Conservation (phyloP, 2,113 vertebrate species). For the Xenopus laevis region DNA sequence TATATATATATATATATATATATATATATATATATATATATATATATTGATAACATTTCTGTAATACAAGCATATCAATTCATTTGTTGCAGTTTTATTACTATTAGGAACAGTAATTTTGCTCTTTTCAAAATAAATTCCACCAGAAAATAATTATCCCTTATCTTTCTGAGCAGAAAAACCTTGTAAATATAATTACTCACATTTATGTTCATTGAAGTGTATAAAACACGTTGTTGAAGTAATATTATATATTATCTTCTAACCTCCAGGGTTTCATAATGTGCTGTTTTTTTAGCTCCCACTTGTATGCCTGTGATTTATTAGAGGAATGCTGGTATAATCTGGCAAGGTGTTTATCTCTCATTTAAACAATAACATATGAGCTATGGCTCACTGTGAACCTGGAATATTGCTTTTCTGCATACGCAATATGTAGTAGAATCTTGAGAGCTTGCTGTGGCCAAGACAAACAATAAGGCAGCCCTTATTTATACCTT, state of each 20-base stretch:
- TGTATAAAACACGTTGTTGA: slow-evolving; percentile 57
- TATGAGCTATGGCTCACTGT: too few species aligned
- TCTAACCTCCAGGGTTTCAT: slow-evolving; percentile 57
- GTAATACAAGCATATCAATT: slow-evolving; percentile 58
- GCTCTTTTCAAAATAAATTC: slow-evolving; percentile 52
- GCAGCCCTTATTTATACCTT: too few species aligned
- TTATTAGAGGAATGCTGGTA: slow-evolving; percentile 35
- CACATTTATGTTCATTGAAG: slow-evolving; percentile 58
- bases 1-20: too few species aligned
- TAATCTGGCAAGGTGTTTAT: not conserved
- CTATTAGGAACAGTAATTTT: slow-evolving; percentile 58
- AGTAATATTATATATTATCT: slow-evolving; percentile 65
- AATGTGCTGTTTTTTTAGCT: slow-evolving; percentile 48
- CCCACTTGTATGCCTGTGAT: slow-evolving; percentile 35
- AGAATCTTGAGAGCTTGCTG: too few species aligned
- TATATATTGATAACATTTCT: slow-evolving; percentile 33
- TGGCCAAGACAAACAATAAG: too few species aligned
- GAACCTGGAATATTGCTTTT: too few species aligned
- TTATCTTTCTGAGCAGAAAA: slow-evolving; percentile 69
- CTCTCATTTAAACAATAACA: too few species aligned
- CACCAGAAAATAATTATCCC: slow-evolving; percentile 66
- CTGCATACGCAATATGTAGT: too few species aligned
- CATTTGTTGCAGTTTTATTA: slow-evolving; percentile 51
- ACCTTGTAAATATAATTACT: slow-evolving; percentile 70
- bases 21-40: too few species aligned